Conservation (phyloP, 1,140 invertebrate species). For the Dendroctonus ponderosae region DNA sequence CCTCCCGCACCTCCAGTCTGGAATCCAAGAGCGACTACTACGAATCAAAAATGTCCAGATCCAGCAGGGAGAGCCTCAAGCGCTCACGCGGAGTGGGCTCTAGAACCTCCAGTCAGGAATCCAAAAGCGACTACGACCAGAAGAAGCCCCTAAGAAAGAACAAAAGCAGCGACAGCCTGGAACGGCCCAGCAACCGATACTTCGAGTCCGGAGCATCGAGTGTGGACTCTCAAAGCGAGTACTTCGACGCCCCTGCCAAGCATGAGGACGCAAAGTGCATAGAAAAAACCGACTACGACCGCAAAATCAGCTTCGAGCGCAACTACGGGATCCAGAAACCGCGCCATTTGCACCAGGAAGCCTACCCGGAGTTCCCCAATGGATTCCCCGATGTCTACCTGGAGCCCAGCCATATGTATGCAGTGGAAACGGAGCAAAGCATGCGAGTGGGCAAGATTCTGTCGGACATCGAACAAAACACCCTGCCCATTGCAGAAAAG, state of each 20-base stretch:
- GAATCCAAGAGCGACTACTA: constrained; percentile 67
- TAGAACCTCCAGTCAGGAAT: constrained; percentile 64
- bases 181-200: constrained; percentile 23
- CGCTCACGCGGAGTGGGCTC: constrained; percentile 55
- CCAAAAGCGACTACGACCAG: constrained; percentile 62
- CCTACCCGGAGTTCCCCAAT: constrained; percentile 19
- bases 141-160: constrained; percentile 45
- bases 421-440: constrained; percentile 64
- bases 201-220: constrained; percentile 57
- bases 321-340: constrained; percentile 64
- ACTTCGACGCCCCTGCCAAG: constrained; percentile 48
- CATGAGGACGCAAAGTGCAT: constrained; percentile 38
- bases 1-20: constrained; percentile 63
- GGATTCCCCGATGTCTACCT: constrained; percentile 1
- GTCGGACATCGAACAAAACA: constrained; percentile 46
- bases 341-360: constrained; percentile 18
- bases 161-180: constrained; percentile 38
- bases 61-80: constrained; percentile 61
- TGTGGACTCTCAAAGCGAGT: constrained; percentile 56
- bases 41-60: constrained; percentile 61
- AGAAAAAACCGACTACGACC: constrained; percentile 45
- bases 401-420: constrained; percentile 62
- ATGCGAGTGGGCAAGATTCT: constrained; percentile 48
- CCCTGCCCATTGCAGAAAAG: constrained; percentile 43
- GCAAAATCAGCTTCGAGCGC: constrained; percentile 49